Percentiles rank a stretch among this genome's conserved stretches.
Conservation (phyloP, 37 sponge, comb jelly and placozoan species). For the Mnemiopsis leidyi region DNA sequence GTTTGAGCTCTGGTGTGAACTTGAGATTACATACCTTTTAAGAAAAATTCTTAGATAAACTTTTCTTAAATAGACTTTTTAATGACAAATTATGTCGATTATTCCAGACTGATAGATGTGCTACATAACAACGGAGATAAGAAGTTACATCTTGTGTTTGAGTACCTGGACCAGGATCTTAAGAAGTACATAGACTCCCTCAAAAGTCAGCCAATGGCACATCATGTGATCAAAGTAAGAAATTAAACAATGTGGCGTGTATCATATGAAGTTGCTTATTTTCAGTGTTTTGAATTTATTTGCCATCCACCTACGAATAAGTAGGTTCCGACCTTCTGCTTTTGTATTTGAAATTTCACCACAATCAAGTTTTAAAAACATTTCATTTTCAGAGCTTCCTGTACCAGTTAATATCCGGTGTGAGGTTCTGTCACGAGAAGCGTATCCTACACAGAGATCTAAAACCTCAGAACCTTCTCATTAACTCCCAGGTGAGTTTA, state of each 20-base stretch:
- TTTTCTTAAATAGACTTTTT: no score
- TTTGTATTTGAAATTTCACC: no score
- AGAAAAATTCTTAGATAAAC: no score
- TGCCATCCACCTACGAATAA: no score
- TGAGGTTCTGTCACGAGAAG: conserved; percentile 89
- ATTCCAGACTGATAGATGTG: conserved; percentile 78
- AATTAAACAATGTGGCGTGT: no score
- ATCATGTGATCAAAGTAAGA: conserved; percentile 60
- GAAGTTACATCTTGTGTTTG: conserved; percentile 95
- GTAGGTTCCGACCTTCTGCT: no score
- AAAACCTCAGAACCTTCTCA: conserved; percentile 96
- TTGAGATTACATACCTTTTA: no score
- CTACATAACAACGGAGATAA: conserved; percentile 79
- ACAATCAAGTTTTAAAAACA: no score
- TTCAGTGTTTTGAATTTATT: no score
- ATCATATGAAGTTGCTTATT: no score
- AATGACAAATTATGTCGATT: not conserved
- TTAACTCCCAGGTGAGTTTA: conserved; percentile 67
- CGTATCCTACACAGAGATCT: conserved; percentile 95
- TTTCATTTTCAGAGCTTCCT: conserved; percentile 74
- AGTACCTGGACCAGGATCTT: conserved; percentile 91
- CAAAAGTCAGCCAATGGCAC: conserved; percentile 59
- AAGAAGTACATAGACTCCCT: conserved; percentile 92
- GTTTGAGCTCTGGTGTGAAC: no score
- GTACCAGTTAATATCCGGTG: conserved; percentile 89